Conservation (phyloP, 1,140 invertebrate genomes). For the Pachypsylla venusta region DNA sequence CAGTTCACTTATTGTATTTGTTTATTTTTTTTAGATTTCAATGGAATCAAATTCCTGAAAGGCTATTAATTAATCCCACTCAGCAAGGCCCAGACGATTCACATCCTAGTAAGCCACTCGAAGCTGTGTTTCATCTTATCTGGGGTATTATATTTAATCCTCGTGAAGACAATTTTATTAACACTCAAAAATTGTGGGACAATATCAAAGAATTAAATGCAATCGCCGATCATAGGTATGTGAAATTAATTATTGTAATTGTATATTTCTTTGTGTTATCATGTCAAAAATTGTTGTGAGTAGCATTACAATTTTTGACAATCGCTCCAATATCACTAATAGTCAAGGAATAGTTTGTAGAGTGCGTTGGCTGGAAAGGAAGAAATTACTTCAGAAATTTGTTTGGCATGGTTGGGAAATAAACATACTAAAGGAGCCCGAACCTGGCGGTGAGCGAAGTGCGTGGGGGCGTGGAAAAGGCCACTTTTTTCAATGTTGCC, state of each 20-base stretch:
- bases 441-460: no score
- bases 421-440: no score
- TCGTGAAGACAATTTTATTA: not conserved
- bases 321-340: not conserved
- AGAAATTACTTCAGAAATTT: not conserved
- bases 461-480: no score
- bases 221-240: not conserved
- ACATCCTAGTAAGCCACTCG: not conserved
- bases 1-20: not conserved
- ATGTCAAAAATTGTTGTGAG: not conserved
- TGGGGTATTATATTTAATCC: slow-evolving; percentile 9
- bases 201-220: not conserved
- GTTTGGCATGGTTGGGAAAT: not conserved
- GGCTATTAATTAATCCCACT: not conserved
- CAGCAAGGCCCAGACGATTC: not conserved
- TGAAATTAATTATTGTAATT: not conserved
- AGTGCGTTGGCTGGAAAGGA: no score
- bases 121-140: slow-evolving; percentile 5
- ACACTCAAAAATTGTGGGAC: not conserved
- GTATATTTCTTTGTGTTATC: not conserved
- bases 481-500: no score
- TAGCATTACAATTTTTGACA: not conserved
- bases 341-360: no score
- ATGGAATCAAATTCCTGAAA: not conserved
- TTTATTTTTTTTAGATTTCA: not conserved